Conservation (phyloP, 2,888 invertebrate genomes). For the Meandrusa payeni region DNA sequence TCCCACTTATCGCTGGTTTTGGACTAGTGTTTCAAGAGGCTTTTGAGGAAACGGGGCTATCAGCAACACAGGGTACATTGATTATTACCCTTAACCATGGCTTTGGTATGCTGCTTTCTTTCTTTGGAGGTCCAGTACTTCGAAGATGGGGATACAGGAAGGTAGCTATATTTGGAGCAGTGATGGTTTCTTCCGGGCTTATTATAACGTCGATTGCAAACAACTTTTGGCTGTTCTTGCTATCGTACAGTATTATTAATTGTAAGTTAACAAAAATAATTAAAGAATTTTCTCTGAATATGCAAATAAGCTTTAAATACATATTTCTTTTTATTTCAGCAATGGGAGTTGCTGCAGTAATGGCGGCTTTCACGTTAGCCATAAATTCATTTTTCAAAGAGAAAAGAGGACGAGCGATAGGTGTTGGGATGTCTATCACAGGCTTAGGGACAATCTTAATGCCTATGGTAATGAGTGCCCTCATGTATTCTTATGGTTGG, state of each 20-base stretch:
- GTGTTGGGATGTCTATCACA: conserved; percentile 83
- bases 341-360: conserved; percentile 80
- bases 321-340: conserved; percentile 67
- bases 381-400: conserved; percentile 84
- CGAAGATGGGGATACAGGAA: conserved; percentile 83
- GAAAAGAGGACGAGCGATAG: conserved; percentile 82
- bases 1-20: conserved; percentile 83
- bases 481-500: conserved; percentile 79
- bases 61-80: conserved; percentile 82
- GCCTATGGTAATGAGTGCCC: conserved; percentile 81
- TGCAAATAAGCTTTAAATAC: background rate
- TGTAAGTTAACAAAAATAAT: conserved; percentile 74
- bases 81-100: conserved; percentile 85
- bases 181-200: conserved; percentile 79
- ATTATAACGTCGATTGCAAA: conserved; percentile 79
- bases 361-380: conserved; percentile 83
- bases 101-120: conserved; percentile 83
- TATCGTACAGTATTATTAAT: conserved; percentile 85
- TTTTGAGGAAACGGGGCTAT: conserved; percentile 77
- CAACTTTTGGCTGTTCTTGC: conserved; percentile 80
- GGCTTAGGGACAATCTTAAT: conserved; percentile 85
- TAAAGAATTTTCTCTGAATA: background rate
- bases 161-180: conserved; percentile 79
- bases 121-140: conserved; percentile 84
- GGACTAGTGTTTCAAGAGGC: conserved; percentile 85